Conservation (phyloP, 2,113 vertebrate species). For the Girardinichthys multiradiatus region DNA sequence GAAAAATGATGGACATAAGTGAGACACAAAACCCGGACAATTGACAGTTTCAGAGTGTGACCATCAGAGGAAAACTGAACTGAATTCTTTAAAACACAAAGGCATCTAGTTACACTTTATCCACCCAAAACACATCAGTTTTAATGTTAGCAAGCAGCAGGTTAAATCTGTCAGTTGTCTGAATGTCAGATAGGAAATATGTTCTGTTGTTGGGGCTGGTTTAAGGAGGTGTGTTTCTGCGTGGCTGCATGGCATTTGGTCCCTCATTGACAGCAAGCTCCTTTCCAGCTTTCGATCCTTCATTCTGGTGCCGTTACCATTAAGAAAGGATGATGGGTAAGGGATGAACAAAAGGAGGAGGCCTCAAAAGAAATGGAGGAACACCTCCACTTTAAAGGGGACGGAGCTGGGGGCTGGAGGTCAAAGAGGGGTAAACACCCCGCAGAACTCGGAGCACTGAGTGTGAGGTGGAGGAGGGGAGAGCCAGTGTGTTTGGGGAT, state of each 20-base stretch:
- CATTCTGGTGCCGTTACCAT: constrained; percentile 60
- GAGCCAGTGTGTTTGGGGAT: constrained; percentile 21
- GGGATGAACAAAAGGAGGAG: constrained; percentile 36
- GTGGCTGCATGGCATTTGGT: neutral
- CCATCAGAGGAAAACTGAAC: constrained; percentile 4
- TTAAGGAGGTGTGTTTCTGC: neutral
- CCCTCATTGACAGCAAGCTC: constrained; percentile 59
- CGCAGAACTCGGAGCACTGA: constrained; percentile 31
- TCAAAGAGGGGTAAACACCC: constrained; percentile 48
- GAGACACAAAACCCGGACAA: too few relatives aligned
- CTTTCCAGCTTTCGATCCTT: constrained; percentile 42
- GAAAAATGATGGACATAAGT: too few relatives aligned
- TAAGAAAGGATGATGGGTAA: constrained; percentile 46
- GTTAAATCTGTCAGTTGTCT: too few relatives aligned
- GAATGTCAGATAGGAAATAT: too few relatives aligned
- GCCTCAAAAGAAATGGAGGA: constrained; percentile 48
- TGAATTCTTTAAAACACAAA: constrained; percentile 6
- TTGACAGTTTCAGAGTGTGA: neutral
- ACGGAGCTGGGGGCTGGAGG: constrained; percentile 26
- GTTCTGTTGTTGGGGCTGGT: too few relatives aligned
- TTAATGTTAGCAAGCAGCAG: neutral
- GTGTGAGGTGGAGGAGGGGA: constrained; percentile 5
- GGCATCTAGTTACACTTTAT: neutral
- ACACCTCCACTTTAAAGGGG: constrained; percentile 50
- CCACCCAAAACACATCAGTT: neutral